Evolutionary conservation across 2,113 vertebrate genomes (phyloP), one percentile per base, ranked within the genome.

Genomic region (Bettongia penicillata): DNA sequence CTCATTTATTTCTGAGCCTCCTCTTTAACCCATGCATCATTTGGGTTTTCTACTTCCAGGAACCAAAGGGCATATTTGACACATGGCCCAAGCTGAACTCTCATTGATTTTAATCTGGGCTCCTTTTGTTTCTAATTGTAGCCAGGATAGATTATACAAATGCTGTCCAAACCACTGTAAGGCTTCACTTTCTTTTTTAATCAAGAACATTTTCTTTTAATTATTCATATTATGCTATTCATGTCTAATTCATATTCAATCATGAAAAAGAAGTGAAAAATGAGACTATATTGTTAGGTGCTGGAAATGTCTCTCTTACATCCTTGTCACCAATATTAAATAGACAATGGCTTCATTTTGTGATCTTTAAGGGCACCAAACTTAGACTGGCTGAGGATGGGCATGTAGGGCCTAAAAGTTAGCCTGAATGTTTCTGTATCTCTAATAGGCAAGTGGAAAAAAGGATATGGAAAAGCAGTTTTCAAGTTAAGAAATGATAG

Each of bases 51-150:
- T 84, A 43, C 84, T 97, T 53, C 26, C 61, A 95, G 90, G 31
- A 91, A 89, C 19, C 9, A 91, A 91, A 93, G 22, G 57, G 1
- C 31, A 53, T 92, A 89, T 84, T 47, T 94, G 91, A 90, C 5
- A 94, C 43, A 61, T 94, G 28, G 9, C 93, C 31, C 25, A 43
- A 91, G 55, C 91, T 94, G 37, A 95, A 95, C 55, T 95, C 37
- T 92, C 50, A n/a, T 12, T 90, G 11, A n/a, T 95, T 94, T 47
- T 93, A 89, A 47, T 93, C n/a, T 50, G 7, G 95, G 68, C 91
- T 94, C 37, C 37, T 90, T 53, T 94, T 95, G 25, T 93, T 95
- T 94, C 52, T 94, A 92, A 97, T 90, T 94, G 31, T 51, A 53
- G 6, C 51, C 55, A 91, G 31, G 3, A 2, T 1, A 89, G 92